Base-by-base conservation (phyloP, 2,113 vertebrate species). In the Pyxicephalus adspersus region DNA sequence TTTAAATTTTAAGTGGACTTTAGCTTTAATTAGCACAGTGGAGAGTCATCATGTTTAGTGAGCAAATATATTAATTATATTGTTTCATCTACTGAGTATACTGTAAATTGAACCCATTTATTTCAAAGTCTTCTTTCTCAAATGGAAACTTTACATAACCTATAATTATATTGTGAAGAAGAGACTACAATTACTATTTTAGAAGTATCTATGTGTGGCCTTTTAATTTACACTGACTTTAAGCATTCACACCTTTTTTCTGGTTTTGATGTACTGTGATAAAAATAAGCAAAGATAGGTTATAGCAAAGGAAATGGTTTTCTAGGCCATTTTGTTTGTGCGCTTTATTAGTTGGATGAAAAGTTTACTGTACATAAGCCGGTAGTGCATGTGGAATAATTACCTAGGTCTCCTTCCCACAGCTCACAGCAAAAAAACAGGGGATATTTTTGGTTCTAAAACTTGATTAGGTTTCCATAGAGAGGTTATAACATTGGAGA, bases 151-250 rank as follows among this genome's bases (percentile, higher is more conserved):
- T 92, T 92, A 93, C 91, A 93, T 87, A 76, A 82, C 85, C 85
- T 83, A 76, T 93, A 92, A 94, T 94, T 85, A 84, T 83, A 85
- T 87, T 86, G 83, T 86, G 84, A 90, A 91, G 89, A 93, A 93
- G 90, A 88, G 89, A 87, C 90, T 91, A 83, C 93, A 94, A 94
- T 93, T 92, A 87, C 91, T 93, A 92, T 93, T 94, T 93, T 92
- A 94, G 91, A 91, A 90, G 82, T 28, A 19, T 70, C 84, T 23
- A 65, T 91, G 83, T 87, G 70, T 87, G 89, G 88, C 85, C 88
- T 89, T 90, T 91, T 93, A 90, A 94, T 94, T 93, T 94, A 89
- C 91, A 92, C 92, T 91, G 93, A 90, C 90, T 94, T 93, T 90
- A 93, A 91, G 93, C 89, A 73, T 93, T 94, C 92, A 92, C 93